A percentile compares a stretch with the other conserved stretches of the same genome.
Evolutionary conservation across 1,140 invertebrate species (phyloP).

Genomic region (Tenebrio molitor): DNA sequence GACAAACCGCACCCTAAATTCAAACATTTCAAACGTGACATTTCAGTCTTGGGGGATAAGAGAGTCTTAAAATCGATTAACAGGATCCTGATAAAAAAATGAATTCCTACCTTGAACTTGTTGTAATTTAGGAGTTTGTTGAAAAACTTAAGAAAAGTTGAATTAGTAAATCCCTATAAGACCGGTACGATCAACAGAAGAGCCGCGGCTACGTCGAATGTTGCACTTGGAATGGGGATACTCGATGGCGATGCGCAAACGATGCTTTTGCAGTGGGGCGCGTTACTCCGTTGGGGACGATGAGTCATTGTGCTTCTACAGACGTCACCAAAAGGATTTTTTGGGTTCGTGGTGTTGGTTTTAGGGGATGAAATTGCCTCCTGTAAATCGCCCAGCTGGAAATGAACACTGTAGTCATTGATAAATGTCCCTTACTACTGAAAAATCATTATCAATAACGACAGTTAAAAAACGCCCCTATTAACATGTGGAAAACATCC

Average conservation of each 20-base stretch:
- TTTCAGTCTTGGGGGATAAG: neutral
- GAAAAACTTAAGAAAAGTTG: neutral
- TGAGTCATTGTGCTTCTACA: neutral
- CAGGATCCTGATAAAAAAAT: neutral
- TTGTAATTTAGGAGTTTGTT: neutral
- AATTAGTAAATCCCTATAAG: neutral
- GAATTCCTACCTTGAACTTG: conserved; percentile 7
- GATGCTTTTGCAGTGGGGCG: conserved; percentile 32
- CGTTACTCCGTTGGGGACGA: conserved; percentile 7
- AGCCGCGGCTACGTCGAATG: conserved; percentile 5
- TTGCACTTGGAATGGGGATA: conserved; percentile 37
- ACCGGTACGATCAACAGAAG: conserved; percentile 8
- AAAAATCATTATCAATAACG: no score
- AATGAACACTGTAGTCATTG: no score
- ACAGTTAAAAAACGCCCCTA: no score
- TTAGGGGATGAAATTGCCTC: conserved; percentile 7
- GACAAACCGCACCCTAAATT: conserved; percentile 43
- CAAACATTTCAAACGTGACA: neutral
- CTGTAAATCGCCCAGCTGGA: no score
- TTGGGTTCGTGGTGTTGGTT: neutral
- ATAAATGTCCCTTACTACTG: no score
- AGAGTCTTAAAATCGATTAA: neutral
- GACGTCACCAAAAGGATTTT: conserved; percentile 37
- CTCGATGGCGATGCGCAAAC: conserved; percentile 39
- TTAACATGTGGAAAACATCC: no score